Conservation (phyloP, 1,140 invertebrate genomes). For the Brachionus calyciflorus region DNA sequence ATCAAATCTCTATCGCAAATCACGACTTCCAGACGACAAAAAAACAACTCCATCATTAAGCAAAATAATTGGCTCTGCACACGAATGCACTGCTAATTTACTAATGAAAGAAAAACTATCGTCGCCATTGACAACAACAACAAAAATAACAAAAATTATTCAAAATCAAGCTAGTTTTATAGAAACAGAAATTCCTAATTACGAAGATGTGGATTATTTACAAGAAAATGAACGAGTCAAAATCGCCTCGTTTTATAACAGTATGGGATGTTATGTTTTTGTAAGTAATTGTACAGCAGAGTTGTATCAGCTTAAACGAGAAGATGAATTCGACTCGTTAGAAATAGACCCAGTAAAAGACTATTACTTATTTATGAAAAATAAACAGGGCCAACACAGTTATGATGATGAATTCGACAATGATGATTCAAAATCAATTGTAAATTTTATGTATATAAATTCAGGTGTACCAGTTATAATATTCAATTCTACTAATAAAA, state of each 20-base stretch:
- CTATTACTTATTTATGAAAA: constrained; percentile 29
- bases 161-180: background rate
- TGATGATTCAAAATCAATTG: constrained; percentile 15
- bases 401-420: background rate
- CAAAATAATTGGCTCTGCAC: constrained; percentile 36
- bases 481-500: constrained; percentile 5
- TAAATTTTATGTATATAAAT: constrained; percentile 43
- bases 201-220: constrained; percentile 1
- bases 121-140: constrained; percentile 23
- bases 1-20: background rate
- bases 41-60: background rate
- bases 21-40: background rate
- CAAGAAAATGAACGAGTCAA: background rate
- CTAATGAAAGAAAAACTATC: background rate
- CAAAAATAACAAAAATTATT: background rate
- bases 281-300: constrained; percentile 29
- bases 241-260: constrained; percentile 29
- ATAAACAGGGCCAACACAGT: background rate
- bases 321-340: constrained; percentile 16
- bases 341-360: constrained; percentile 30
- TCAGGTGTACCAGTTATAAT: constrained; percentile 32
- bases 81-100: constrained; percentile 17
- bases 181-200: background rate
- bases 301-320: constrained; percentile 19
- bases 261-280: constrained; percentile 36